Percentiles rank a stretch among this genome's conserved stretches.
Conservation (phyloP, 2,888 invertebrate species). For the Pyrocoelia pectoralis region DNA sequence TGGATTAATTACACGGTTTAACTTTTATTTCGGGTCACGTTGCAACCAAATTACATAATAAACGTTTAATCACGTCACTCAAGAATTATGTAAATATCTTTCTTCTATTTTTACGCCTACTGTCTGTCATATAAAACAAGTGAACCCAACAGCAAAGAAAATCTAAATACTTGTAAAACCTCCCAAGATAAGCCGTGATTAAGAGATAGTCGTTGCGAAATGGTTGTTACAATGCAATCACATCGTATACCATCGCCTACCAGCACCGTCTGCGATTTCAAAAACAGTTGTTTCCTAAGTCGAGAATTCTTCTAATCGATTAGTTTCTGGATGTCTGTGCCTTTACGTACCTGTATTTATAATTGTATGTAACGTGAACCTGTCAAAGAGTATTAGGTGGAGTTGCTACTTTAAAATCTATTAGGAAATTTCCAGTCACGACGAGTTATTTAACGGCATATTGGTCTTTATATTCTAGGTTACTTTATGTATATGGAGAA, state of each 20-base stretch:
- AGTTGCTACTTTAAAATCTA: slow-evolving; percentile 31
- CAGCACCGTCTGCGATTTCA: neutral
- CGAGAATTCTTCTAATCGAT: slow-evolving; percentile 5
- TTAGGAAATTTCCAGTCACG: slow-evolving; percentile 35
- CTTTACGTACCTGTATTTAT: slow-evolving; percentile 15
- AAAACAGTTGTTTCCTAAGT: neutral
- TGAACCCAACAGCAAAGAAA: slow-evolving; percentile 24
- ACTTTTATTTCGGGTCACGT: neutral
- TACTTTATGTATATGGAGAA: slow-evolving; percentile 19
- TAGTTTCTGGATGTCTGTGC: slow-evolving; percentile 3
- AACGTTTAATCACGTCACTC: neutral
- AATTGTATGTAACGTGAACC: slow-evolving; percentile 26
- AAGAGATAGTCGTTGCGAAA: slow-evolving; percentile 28
- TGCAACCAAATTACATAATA: neutral
- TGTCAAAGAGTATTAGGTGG: slow-evolving; percentile 31
- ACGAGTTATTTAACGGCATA: slow-evolving; percentile 31
- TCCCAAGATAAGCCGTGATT: slow-evolving; percentile 34
- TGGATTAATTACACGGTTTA: neutral
- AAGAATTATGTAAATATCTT: neutral
- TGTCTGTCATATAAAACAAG: slow-evolving; percentile 24
- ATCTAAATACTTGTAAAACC: slow-evolving; percentile 34
- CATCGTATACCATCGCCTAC: slow-evolving; percentile 23
- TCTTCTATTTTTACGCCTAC: neutral
- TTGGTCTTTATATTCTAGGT: slow-evolving; percentile 29
- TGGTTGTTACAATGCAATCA: slow-evolving; percentile 22